phyloP scores from a whole-genome alignment of 2,797 vertebrate species.

The Oryzias dopingdopingensis region DNA sequence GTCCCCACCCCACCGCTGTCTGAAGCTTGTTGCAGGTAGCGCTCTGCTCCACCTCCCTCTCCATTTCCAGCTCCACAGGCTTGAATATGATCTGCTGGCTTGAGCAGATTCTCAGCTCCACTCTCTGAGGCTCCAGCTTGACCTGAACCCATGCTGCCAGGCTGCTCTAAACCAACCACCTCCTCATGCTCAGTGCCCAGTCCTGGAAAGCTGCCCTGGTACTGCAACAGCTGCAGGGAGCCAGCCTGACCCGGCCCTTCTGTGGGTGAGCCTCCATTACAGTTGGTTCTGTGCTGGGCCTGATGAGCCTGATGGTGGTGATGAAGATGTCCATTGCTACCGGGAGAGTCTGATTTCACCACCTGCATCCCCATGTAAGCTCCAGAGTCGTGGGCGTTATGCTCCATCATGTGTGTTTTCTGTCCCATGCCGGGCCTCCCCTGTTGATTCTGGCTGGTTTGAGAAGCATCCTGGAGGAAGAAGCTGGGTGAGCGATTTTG shows the following conservation, averaged over 20 bases:
- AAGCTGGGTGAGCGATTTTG: conserved; percentile 96
- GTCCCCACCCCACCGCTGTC: conserved; percentile 69
- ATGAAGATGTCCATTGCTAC: conserved; percentile 76
- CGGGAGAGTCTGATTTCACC: conserved; percentile 89
- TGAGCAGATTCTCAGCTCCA: conserved; percentile 85
- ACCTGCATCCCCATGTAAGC: conserved; percentile 79
- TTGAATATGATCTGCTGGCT: conserved; percentile 90
- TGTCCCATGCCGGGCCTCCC: conserved; percentile 70
- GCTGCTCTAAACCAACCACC: conserved; percentile 87
- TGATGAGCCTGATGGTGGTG: conserved; percentile 76
- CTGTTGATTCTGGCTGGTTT: conserved; percentile 76
- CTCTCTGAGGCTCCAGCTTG: conserved; percentile 68
- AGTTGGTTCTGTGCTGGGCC: conserved; percentile 85
- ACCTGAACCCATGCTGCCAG: conserved; percentile 56
- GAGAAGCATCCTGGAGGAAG: conserved; percentile 94
- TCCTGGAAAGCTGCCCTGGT: conserved; percentile 89
- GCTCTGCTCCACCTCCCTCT: conserved; percentile 82
- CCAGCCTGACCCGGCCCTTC: conserved; percentile 77
- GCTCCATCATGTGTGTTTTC: conserved; percentile 80
- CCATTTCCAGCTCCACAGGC: conserved; percentile 79
- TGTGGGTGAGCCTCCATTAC: conserved; percentile 88
- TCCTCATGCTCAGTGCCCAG: conserved; percentile 90
- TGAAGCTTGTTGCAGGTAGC: conserved; percentile 85
- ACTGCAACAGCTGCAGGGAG: conserved; percentile 94
- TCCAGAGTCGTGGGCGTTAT: conserved; percentile 78